These are phyloP conservation scores for Ptilorrhoa leucosticta DNA, from an alignment of 2,113 vertebrate genomes.

Conservation along the genomic window DNA sequence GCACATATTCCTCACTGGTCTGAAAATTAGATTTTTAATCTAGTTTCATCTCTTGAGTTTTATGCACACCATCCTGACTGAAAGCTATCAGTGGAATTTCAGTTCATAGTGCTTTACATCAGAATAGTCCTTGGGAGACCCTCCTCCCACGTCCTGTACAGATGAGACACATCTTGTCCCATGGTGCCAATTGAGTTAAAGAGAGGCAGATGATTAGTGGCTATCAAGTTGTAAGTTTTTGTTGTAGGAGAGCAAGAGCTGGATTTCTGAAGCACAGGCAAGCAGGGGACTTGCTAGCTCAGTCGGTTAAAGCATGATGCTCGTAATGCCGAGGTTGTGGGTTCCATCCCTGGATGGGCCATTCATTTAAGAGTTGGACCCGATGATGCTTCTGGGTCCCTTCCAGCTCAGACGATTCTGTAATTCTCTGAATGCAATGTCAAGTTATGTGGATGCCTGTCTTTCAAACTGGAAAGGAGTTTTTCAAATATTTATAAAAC, in stretches of 20 bases:
- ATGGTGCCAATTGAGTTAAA: fast-evolving
- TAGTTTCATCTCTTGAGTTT: not conserved
- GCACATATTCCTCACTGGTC: not conserved
- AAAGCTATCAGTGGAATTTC: not conserved
- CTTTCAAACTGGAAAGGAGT: no score
- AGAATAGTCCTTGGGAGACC: not conserved
- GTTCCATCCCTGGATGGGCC: not conserved
- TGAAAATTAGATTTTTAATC: not conserved
- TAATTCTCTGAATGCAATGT: not conserved
- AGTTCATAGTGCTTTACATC: not conserved
- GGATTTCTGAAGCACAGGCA: not conserved
- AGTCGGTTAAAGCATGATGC: not conserved
- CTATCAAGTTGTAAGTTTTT: not conserved
- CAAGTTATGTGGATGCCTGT: not conserved
- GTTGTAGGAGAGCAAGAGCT: not conserved
- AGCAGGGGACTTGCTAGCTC: not conserved
- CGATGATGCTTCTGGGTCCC: not conserved
- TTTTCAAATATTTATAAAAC: no score
- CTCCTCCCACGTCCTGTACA: not conserved
- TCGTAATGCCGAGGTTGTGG: not conserved
- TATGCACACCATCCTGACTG: not conserved
- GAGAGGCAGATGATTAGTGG: not conserved
- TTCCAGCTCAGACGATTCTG: not conserved
- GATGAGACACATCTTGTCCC: not conserved
- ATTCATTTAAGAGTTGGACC: not conserved